phyloP scores from a whole-genome alignment of 2,113 vertebrate species.

The Scomber japonicus region DNA sequence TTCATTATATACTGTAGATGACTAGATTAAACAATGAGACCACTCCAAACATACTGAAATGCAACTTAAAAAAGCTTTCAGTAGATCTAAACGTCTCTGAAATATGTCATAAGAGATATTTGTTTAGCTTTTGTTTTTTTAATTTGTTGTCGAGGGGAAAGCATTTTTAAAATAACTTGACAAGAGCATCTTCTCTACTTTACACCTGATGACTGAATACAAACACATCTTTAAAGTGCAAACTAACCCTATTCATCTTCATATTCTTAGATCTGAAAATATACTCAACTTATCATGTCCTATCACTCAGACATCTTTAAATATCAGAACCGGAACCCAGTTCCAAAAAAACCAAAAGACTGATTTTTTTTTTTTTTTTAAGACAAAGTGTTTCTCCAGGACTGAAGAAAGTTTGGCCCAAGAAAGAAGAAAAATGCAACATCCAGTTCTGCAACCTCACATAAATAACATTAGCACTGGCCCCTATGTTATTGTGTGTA shows the following conservation, averaged over 20 bases:
- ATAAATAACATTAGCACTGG: neutral
- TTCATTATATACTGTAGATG: neutral
- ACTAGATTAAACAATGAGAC: neutral
- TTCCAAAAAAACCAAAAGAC: neutral
- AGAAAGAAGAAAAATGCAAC: neutral
- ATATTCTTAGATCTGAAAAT: constrained; percentile 7
- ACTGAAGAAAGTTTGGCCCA: neutral
- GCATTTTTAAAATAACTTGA: neutral
- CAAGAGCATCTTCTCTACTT: neutral
- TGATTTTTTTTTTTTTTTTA: neutral
- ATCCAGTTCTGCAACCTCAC: neutral
- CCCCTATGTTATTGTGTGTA: neutral
- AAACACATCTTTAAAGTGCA: constrained; percentile 1
- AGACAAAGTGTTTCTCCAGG: neutral
- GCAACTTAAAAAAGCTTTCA: neutral
- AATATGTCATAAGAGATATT: neutral
- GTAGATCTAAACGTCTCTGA: neutral
- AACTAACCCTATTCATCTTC: neutral
- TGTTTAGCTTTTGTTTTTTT: constrained; percentile 2
- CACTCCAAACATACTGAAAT: neutral
- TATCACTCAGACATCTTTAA: neutral
- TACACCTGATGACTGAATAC: neutral
- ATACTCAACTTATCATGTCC: neutral
- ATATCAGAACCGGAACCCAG: neutral
- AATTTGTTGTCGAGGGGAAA: neutral